phyloP scores from a whole-genome alignment of 2,113 vertebrate species.

The Mormoops blainvillei region DNA sequence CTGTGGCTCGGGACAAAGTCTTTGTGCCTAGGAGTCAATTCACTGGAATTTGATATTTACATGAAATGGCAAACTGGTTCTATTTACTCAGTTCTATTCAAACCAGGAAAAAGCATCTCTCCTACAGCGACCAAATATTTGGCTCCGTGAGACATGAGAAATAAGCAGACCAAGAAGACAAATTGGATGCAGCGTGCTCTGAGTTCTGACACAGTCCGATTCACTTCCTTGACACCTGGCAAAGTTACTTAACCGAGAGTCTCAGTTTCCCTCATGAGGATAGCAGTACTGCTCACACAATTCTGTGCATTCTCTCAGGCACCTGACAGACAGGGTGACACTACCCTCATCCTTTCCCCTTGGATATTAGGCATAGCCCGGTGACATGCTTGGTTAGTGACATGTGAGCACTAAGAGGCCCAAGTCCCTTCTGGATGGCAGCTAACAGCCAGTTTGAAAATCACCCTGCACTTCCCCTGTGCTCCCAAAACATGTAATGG shows the following conservation, averaged over 20 bases:
- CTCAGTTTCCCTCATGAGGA: background rate
- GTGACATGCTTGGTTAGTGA: background rate
- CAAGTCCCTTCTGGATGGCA: background rate
- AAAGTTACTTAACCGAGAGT: background rate
- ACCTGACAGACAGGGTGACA: too few species aligned
- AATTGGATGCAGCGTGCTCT: background rate
- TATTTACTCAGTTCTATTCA: background rate
- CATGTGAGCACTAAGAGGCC: background rate
- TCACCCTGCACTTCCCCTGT: background rate
- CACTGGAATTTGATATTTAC: background rate
- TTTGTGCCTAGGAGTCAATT: background rate
- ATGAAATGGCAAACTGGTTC: background rate
- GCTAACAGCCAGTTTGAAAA: background rate
- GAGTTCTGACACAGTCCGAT: background rate
- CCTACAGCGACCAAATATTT: background rate
- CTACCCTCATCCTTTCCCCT: accelerated
- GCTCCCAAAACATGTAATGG: background rate
- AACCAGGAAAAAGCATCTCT: background rate
- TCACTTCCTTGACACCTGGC: background rate
- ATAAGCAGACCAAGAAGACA: background rate
- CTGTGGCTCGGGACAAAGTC: background rate
- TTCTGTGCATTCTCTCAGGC: background rate
- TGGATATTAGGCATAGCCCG: background rate
- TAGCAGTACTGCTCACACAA: background rate
- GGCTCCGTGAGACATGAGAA: background rate